Base-by-base conservation (phyloP, 1,140 invertebrate species). In the Sycobia sp. region DNA sequence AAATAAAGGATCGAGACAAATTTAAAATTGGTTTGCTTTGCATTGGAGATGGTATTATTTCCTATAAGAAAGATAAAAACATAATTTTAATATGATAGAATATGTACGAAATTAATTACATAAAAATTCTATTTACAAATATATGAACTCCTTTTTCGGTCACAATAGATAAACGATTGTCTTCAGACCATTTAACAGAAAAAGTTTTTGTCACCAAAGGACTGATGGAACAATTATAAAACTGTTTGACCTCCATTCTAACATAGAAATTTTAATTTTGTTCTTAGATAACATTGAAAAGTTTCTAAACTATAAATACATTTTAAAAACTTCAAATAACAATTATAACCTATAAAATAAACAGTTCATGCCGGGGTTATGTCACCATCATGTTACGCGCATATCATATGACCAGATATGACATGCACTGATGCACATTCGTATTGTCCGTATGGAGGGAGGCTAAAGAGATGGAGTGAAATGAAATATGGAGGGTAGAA, bases 141-240 rank as follows among this genome's bases (percentile, higher is more conserved):
- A 76, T 69, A 29, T 82, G 75, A 51, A 76, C 59, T 10, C 80
- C 80, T 38, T 67, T 68, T 20, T 77, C 71, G 4, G 78, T 80
- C 55, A 82, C 59, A 29, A 81, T 16, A 0, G 79, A 80, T 38
- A 82, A 71, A 16, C 75, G 73, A 69, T 82, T 72, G 67, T 83
- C 80, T 34, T 75, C 62, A 1, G 80, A 82, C 80, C 80, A 82
- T 64, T 78, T 68, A 22, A 65, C 47, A 20, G 75, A 60, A 65
- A 82, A 82, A 29, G 65, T 54, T 18, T 44, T 54, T 25, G 68
- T 71, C 4, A 78, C 71, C 13, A 77, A 56, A 22, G 79, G 76
- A 29, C 71, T 69, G 13, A 78, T 61, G 36, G 43, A 58, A 2
- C 77, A 4, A 59, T 54, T 80, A 51, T 67, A 76, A 46, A 82